Percentiles rank a stretch among this genome's conserved stretches.
These are phyloP conservation scores for Dorcus parallelipipedus DNA, from an alignment of 2,888 invertebrate genomes.

Conservation along the genomic window DNA sequence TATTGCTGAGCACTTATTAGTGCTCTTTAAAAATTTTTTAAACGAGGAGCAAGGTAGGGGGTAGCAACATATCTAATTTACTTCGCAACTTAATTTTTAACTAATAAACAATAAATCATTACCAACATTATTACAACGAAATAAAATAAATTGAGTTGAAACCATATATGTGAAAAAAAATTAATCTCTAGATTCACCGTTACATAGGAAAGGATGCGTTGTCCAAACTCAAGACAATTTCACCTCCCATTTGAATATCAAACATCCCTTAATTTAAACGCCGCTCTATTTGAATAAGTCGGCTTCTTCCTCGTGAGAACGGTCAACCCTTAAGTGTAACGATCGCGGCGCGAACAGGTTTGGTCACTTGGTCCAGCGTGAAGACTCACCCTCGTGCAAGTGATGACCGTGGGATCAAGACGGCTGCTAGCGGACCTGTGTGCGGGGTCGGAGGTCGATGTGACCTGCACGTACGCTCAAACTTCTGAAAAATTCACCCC, in stretches of 20 bases:
- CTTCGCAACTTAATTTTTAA: too few species aligned
- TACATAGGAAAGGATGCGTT: too few species aligned
- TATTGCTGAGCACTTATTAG: too few species aligned
- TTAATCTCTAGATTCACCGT: too few species aligned
- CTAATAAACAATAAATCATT: too few species aligned
- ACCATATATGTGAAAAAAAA: too few species aligned
- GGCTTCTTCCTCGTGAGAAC: conserved; percentile 26
- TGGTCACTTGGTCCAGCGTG: conserved; percentile 30
- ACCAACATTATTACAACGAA: too few species aligned
- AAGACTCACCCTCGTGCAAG: conserved; percentile 10
- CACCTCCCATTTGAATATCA: conserved; percentile 16
- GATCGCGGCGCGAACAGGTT: conserved; percentile 38
- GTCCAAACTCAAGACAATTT: background rate
- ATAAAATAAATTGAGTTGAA: too few species aligned
- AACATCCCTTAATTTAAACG: conserved; percentile 4
- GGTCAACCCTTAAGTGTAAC: conserved; percentile 30
- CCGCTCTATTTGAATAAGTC: background rate
- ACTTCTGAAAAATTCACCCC: background rate
- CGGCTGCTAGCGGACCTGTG: background rate
- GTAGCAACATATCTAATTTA: too few species aligned
- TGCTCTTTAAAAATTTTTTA: too few species aligned
- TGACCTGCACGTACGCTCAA: background rate
- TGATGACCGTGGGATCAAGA: conserved; percentile 28
- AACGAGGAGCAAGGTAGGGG: too few species aligned
- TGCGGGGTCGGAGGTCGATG: background rate